Evolutionary conservation across 1,140 invertebrate genomes (phyloP).

Genomic region (Pseudoatta argentina): DNA sequence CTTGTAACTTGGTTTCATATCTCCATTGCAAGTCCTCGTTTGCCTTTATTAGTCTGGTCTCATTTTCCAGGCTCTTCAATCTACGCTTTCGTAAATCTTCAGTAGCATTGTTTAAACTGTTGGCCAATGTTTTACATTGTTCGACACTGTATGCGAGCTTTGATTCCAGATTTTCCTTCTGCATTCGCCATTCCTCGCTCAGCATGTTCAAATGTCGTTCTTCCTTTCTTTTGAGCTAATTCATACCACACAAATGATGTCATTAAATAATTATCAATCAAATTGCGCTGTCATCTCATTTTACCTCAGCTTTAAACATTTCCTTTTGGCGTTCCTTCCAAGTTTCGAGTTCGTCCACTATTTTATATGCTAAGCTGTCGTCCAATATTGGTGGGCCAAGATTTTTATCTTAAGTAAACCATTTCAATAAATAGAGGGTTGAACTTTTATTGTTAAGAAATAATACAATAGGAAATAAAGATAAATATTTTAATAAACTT

Average conservation of each 20-base stretch:
- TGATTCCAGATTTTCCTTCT: constrained; percentile 82
- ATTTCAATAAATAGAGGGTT: neutral
- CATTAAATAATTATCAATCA: neutral
- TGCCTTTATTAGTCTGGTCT: constrained; percentile 80
- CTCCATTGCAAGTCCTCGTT: constrained; percentile 83
- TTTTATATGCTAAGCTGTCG: constrained; percentile 85
- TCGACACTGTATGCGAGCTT: constrained; percentile 81
- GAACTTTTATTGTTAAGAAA: neutral
- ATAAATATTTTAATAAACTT: constrained; percentile 1
- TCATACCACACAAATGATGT: neutral
- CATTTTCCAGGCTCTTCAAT: constrained; percentile 83
- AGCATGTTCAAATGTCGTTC: constrained; percentile 83
- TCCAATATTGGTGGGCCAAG: constrained; percentile 85
- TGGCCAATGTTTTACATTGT: constrained; percentile 83
- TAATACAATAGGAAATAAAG: neutral
- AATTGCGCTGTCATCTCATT: neutral
- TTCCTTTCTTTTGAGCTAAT: constrained; percentile 83
- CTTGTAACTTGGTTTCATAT: constrained; percentile 82
- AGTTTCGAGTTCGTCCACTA: constrained; percentile 86
- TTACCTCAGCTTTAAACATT: constrained; percentile 84
- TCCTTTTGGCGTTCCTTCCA: constrained; percentile 87
- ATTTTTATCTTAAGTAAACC: constrained; percentile 76
- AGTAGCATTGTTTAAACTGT: constrained; percentile 82
- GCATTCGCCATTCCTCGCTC: constrained; percentile 84
- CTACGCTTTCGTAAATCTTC: constrained; percentile 82